Base-by-base conservation (phyloP, 1,140 invertebrate species). In the Tetramorium alpestre region DNA sequence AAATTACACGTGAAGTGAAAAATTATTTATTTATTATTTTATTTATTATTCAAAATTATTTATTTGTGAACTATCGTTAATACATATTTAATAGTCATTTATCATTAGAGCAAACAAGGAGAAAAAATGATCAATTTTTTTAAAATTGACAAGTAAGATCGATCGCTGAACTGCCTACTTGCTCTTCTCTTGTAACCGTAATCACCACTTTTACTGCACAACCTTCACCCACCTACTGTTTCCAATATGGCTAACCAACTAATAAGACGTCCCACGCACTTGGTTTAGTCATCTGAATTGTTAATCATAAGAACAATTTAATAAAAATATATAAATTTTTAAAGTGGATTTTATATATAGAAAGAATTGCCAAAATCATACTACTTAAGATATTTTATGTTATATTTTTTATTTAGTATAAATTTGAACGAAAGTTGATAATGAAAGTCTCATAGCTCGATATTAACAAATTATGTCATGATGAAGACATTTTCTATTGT, bases 141-240 rank as follows among this genome's bases (percentile, higher is more conserved):
- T 0, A 4, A 70, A 56, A 56, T 81, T 49, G 65, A 44, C 8
- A 67, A 78, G 54, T 41, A 25, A 70, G 62, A 81, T 81, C 54
- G 76, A 70, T 80, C 11, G 47, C 38, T 76, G 6, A n/a, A 62
- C 25, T 28, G 49, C 38, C 73, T 28, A 54, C 8, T 16, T 51
- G 54, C 38, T 38, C 18, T 78, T 65, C 16, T 70, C 22, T 25
- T 58, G 38, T 64, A 85, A 85, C 25, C 49, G 49, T 76, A 85
- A 85, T 85, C 82, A 76, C 18, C 25, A 65, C 25, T 67, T 85
- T 67, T 85, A 85, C 49, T 47, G 62, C 62, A 33, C 33, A 85
- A 85, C 62, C 73, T 85, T 85, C 62, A 78, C 49, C 49, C 33
- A 78, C 0, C 47, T 54, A 47, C 10, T 16, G 2, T 18, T 33